A percentile compares a stretch with the other conserved stretches of the same genome.
Evolutionary conservation across 1,140 invertebrate species (phyloP).

Genomic region (Leptinotarsa lineolata): DNA sequence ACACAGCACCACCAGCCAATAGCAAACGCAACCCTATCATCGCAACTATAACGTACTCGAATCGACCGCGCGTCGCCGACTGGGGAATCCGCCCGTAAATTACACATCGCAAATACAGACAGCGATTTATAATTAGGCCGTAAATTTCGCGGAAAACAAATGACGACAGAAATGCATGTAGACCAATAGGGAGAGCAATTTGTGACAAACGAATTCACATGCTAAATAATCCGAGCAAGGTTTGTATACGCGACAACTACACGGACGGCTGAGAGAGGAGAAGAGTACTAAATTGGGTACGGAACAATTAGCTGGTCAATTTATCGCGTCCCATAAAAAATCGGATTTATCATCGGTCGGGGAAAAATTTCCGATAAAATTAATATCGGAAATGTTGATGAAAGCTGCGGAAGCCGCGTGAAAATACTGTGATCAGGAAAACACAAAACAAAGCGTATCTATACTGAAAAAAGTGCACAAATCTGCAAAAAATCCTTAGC

Average conservation of each 20-base stretch:
- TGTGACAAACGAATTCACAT: conserved; percentile 54
- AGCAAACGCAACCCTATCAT: not conserved
- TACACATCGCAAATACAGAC: conserved; percentile 40
- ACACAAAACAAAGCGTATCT: too few species aligned
- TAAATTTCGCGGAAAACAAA: conserved; percentile 53
- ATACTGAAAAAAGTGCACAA: too few species aligned
- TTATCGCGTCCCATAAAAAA: conserved; percentile 2
- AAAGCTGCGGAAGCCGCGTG: too few species aligned
- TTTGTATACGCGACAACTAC: conserved; percentile 32
- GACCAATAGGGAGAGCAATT: conserved; percentile 54
- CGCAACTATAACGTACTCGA: not conserved
- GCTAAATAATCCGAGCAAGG: conserved; percentile 45
- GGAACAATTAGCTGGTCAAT: conserved; percentile 21
- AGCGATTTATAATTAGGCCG: conserved; percentile 54
- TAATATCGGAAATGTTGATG: too few species aligned
- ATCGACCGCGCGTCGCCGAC: not conserved
- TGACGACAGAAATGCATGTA: conserved; percentile 55
- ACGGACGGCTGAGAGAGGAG: not conserved
- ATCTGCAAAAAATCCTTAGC: too few species aligned
- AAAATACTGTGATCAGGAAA: too few species aligned
- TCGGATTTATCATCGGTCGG: not conserved
- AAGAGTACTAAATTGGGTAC: conserved; percentile 18
- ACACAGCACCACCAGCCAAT: too few species aligned
- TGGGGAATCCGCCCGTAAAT: conserved; percentile 18
- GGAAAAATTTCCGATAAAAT: not conserved